Base-by-base conservation (phyloP, 2,113 vertebrate genomes). In the Tinamus guttatus region DNA sequence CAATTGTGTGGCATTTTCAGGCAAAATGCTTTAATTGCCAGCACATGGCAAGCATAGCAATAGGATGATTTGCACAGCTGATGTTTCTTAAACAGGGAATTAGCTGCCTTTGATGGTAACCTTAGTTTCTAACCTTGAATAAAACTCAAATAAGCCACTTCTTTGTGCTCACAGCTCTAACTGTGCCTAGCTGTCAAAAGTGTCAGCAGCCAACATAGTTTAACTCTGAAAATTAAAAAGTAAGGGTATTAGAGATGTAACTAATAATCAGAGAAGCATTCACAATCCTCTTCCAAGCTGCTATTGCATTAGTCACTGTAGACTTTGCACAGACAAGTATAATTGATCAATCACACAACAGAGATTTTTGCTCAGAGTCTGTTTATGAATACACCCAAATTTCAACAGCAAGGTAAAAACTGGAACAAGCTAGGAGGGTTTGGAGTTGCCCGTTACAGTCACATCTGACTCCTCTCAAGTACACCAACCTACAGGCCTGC, bases 11-110 rank as follows among this genome's bases (percentile, higher is more conserved):
- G 51, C 59, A 19, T 82, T 92, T 67, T 82, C 90, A 93, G 91
- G 95, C 93, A 81, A 92, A 92, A 94, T 51, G 47, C 83, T 96
- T 76, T 96, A 97, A 97, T 95, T 97, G 68, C 70, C 78, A 63
- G 30, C 49, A 89, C 9, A 7, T 60, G 78, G 60, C 25, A 92
- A 69, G 88, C 1, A 19, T 93, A 76, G 78, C 56, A 83, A 94
- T 28, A 10, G 34, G 11, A 80, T 25, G 56, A 95, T 96, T 95
- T 93, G 86, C 84, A 93, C 65, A 87, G 91, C 90, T 95, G 75
- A 93, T 73, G 65, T 65, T 95, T 84, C 68, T 96, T 79, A 86
- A 91, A 62, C 27, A 54, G 75, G 60, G 73, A 81, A 95, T 96
- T 96, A 96, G 47, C 75, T 81, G 36, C 54, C 74, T 97, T 92